Evolutionary conservation across 1,140 invertebrate species (phyloP).

Genomic region (Drosophila varians): DNA sequence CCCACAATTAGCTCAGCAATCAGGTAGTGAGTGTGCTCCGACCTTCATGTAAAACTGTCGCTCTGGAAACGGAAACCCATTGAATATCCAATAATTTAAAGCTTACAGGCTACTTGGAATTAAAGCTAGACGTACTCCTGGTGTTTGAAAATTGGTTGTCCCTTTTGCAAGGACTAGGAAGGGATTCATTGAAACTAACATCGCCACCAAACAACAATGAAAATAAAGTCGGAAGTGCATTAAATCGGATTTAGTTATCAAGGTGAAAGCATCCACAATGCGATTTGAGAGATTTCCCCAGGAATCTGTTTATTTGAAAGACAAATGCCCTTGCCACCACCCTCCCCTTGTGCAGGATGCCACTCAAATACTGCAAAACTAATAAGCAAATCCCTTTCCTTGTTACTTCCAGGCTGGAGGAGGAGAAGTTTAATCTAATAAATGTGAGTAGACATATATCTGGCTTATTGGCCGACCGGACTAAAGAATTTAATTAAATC

Average conservation of each 20-base stretch:
- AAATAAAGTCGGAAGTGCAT: background rate
- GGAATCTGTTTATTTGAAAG: background rate
- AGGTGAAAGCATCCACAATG: background rate
- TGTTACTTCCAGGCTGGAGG: constrained; percentile 87
- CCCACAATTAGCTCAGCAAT: constrained; percentile 26
- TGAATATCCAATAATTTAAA: background rate
- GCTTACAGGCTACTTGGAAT: too few species aligned
- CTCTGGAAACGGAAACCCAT: too few species aligned
- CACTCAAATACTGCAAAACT: background rate
- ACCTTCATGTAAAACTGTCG: constrained; percentile 9
- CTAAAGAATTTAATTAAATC: constrained; percentile 7
- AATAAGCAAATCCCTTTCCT: constrained; percentile 20
- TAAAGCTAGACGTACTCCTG: too few species aligned
- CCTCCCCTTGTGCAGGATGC: background rate
- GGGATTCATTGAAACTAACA: background rate
- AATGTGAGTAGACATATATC: constrained; percentile 88
- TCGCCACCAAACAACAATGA: background rate
- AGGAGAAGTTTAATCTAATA: constrained; percentile 92
- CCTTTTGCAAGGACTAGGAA: background rate
- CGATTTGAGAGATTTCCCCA: background rate
- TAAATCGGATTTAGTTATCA: background rate
- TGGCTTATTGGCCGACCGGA: background rate
- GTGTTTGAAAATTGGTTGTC: background rate
- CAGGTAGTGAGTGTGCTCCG: constrained; percentile 8
- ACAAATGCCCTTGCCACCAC: background rate